Evolutionary conservation across 2,113 vertebrate genomes (phyloP), one percentile per base, ranked within the genome.

Genomic region (Tauraco erythrolophus): DNA sequence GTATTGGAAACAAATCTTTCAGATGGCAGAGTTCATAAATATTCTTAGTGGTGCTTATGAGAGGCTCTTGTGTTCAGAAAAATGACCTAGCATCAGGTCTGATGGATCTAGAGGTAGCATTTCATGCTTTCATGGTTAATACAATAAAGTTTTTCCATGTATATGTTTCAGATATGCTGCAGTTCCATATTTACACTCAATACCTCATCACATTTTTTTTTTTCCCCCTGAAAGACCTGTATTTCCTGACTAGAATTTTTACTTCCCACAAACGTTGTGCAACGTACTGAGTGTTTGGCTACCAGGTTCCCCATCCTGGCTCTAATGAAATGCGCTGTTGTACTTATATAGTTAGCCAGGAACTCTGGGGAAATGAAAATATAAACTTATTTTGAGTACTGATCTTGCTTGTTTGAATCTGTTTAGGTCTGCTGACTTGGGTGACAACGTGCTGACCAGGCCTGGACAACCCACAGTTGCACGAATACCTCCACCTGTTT

Each of bases 401-500:
- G 68, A 97, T 61, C 39, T 60, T 85, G 28, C 25, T 76, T 86
- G 15, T 97, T 51, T 96, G 66, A 25, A 72, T 86, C 83, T 48
- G 51, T 98, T 95, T 96, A 99, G 99, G 95, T 99, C 99, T 89
- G 76, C 98, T 92, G 99, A 99, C 85, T 98, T 99, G 77, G 98
- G 97, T 58, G 80, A 98, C 61, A 80, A 94, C 41, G 92, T 98
- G 71, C 89, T 98, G 68, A 98, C 97, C 35, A 98, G 97, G 35
- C 95, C 98, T 8, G 98, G 98, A 35, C 99, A 99, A 19, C 98
- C 99, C 19, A 56, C 98, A 4, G 93, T 99, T 89, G 98, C 98
- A n/a, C 98, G 99, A 60, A 98, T 99, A 96, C 98, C 97, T 9
- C 99, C 99, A 3, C 99, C 99, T 5, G 88, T 99, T 71, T 98